These are phyloP conservation scores for Meiosimyza decipiens DNA, from an alignment of 2,888 invertebrate genomes.

Conservation along the genomic window DNA sequence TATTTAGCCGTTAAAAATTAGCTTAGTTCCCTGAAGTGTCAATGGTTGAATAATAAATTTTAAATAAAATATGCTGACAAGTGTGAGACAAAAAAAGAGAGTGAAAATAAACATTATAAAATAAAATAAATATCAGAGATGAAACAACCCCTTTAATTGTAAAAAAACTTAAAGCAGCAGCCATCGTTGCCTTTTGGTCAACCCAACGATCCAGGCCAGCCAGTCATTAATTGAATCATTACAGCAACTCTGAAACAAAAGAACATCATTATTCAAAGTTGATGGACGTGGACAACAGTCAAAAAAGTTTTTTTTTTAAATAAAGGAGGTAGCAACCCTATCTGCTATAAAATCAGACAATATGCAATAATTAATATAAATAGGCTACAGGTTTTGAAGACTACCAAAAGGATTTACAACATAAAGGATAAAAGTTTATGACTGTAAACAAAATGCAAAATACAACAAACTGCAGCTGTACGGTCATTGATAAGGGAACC, in stretches of 20 bases:
- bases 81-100: too few species aligned
- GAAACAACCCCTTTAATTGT: not conserved
- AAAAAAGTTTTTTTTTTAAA: too few species aligned
- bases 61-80: too few species aligned
- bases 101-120: too few species aligned
- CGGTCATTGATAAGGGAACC: not conserved
- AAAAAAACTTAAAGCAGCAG: not conserved
- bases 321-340: not conserved
- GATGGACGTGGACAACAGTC: not conserved
- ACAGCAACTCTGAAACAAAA: constrained; percentile 44
- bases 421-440: not conserved
- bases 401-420: constrained; percentile 3
- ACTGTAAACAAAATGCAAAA: constrained; percentile 7
- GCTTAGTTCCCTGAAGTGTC: too few species aligned
- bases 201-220: constrained; percentile 16
- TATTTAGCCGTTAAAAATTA: too few species aligned
- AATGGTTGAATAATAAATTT: too few species aligned
- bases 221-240: constrained; percentile 59
- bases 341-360: not conserved
- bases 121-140: not conserved
- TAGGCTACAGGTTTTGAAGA: constrained; percentile 24
- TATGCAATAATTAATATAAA: constrained; percentile 22
- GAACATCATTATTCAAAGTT: constrained; percentile 35
- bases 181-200: too few species aligned
- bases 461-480: constrained; percentile 7